Percentiles rank a stretch among this genome's conserved stretches.
These are phyloP conservation scores for Lysandra coridon DNA, from an alignment of 2,888 invertebrate species.

Conservation along the genomic window DNA sequence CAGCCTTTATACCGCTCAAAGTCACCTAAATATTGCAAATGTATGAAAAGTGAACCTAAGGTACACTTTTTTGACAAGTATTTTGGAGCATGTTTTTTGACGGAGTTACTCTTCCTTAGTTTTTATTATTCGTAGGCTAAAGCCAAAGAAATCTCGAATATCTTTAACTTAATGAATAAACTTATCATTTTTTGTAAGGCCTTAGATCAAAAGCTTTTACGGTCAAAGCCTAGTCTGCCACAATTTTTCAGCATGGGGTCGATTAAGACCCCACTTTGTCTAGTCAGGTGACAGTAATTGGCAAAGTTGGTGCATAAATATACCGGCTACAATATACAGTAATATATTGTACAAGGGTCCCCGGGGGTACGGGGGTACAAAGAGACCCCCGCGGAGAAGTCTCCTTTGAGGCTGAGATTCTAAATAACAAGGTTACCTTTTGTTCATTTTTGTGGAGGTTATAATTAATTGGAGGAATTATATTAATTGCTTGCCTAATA, in stretches of 20 bases:
- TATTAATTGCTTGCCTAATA: background rate
- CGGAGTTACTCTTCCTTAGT: too few species aligned
- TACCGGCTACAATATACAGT: conserved; percentile 66
- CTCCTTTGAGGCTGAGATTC: conserved; percentile 20
- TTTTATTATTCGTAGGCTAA: too few species aligned
- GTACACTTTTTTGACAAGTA: too few species aligned
- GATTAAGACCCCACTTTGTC: conserved; percentile 35
- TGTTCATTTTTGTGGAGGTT: conserved; percentile 14
- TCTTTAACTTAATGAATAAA: background rate
- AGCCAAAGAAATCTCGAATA: too few species aligned
- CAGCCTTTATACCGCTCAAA: too few species aligned
- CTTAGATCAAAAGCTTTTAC: background rate
- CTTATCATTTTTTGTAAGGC: background rate
- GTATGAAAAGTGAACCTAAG: too few species aligned
- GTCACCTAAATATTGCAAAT: too few species aligned
- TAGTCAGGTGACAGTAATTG: conserved; percentile 66
- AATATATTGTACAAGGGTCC: too few species aligned
- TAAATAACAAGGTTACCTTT: conserved; percentile 13
- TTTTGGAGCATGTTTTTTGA: too few species aligned
- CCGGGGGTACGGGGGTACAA: background rate
- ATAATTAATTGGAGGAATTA: background rate
- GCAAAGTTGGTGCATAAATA: conserved; percentile 77
- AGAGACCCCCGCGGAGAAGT: conserved; percentile 1
- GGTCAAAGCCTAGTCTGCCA: background rate
- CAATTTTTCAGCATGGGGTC: conserved; percentile 21